A percentile compares a stretch with the other conserved stretches of the same genome.
Evolutionary conservation across 2,888 invertebrate species (phyloP).

Genomic region (Nomada fucata): DNA sequence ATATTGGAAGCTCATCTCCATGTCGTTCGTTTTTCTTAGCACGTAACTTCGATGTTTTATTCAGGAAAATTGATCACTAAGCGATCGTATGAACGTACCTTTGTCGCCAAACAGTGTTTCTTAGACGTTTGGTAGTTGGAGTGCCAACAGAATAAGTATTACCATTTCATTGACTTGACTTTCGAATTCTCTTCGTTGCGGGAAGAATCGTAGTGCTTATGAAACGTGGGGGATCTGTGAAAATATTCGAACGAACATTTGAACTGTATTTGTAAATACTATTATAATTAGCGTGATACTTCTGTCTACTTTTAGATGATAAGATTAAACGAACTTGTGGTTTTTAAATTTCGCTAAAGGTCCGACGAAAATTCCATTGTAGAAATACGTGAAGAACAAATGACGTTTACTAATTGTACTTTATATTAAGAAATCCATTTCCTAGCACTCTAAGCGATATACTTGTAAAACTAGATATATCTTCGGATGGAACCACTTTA

Average conservation of each 20-base stretch:
- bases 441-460: background rate
- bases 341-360: too few species aligned
- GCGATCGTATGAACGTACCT: conserved; percentile 3
- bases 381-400: too few species aligned
- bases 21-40: background rate
- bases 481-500: background rate
- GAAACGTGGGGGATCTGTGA: too few species aligned
- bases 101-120: conserved; percentile 29
- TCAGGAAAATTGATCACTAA: background rate
- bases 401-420: too few species aligned
- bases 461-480: background rate
- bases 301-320: too few species aligned
- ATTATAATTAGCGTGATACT: too few species aligned
- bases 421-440: background rate
- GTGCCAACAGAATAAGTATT: background rate
- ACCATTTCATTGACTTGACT: background rate
- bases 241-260: too few species aligned
- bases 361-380: too few species aligned
- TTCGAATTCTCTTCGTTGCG: background rate
- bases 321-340: too few species aligned
- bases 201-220: background rate
- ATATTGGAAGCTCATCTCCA: conserved; percentile 18
- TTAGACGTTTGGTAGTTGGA: background rate
- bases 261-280: too few species aligned
- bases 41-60: background rate